Evolutionary conservation across 2,888 invertebrate genomes (phyloP).

Genomic region (Apamea monoglypha): DNA sequence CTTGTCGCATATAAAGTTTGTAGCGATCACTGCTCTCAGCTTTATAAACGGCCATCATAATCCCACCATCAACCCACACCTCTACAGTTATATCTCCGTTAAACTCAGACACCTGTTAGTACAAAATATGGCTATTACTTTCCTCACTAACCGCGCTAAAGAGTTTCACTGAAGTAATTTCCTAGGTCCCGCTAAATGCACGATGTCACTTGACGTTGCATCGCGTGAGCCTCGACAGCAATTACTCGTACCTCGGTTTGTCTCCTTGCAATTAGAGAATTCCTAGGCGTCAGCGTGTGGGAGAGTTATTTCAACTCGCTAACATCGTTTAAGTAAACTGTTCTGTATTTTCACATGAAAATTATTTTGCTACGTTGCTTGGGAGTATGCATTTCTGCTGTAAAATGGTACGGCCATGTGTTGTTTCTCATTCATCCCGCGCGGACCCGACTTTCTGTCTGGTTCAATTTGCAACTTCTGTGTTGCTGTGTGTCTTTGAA

Average conservation of each 20-base stretch:
- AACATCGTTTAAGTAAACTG: constrained; percentile 72
- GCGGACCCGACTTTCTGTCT: constrained; percentile 21
- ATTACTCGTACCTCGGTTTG: constrained; percentile 71
- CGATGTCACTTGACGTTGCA: constrained; percentile 62
- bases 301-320: constrained; percentile 80
- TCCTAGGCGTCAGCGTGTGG: constrained; percentile 80
- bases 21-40: not conserved
- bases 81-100: constrained; percentile 16
- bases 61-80: constrained; percentile 2
- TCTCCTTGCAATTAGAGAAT: constrained; percentile 80
- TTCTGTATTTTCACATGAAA: constrained; percentile 66
- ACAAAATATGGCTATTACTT: constrained; percentile 48
- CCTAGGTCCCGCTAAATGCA: constrained; percentile 53
- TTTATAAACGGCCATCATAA: constrained; percentile 3
- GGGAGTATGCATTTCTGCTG: constrained; percentile 35
- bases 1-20: not conserved
- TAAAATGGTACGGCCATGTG: constrained; percentile 46
- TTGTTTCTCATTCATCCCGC: constrained; percentile 52
- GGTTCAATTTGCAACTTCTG: constrained; percentile 37
- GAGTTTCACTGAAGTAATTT: constrained; percentile 52
- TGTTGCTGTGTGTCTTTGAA: constrained; percentile 16
- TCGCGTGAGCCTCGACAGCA: constrained; percentile 70
- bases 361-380: constrained; percentile 62
- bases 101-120: constrained; percentile 42
- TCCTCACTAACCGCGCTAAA: constrained; percentile 43